Base-by-base conservation (phyloP, 2,113 vertebrate species). In the Redunca redunca region DNA sequence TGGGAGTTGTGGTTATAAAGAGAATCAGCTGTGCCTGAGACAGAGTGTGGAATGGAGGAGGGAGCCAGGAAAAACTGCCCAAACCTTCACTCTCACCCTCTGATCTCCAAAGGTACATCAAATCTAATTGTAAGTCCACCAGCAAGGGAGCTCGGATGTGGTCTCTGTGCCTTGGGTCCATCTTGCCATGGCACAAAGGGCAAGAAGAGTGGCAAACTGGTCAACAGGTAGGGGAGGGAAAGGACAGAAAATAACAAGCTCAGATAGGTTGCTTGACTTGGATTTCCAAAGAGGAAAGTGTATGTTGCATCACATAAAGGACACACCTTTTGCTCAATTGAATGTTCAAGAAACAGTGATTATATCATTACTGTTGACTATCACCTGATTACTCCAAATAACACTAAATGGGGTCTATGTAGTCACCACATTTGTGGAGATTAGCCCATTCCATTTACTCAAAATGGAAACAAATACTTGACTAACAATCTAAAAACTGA, bases 391-490 rank as follows among this genome's bases (percentile, higher is more conserved):
- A 64, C 21, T 62, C 33, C 25, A 95, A 77, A 81, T 52, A 93
- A 62, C 7, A 74, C 33, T 33, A 36, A 21, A 57, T 0, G 11
- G 33, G 25, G 52, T 91, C 25, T 84, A 5, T 28, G 15, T 2
- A 36, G 53, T 74, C 8, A 58, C 7, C 23, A 77, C n/a, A 50
- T 23, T 58, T 57, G 9, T 57, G 52, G 43, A 87, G 58, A 58
- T 53, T 46, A 92, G 33, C 30, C 91, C 3, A 48, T 3, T 40
- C 15, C 71, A 48, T 46, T 88, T 71, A 90, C 43, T 13, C 92
- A 94, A 93, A 95, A 81, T 85, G 50, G 26, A 92, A 97, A 90
- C 52, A 92, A 67, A 33, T 89, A 87, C 80, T 88, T 88, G 52
- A 90, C 57, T 81, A 84, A 74, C 46, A 12, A 43, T 89, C 81